Percentiles rank a stretch among this genome's conserved stretches.
Conservation (phyloP, 2,113 vertebrate species). For the Pseudopodoces humilis region DNA sequence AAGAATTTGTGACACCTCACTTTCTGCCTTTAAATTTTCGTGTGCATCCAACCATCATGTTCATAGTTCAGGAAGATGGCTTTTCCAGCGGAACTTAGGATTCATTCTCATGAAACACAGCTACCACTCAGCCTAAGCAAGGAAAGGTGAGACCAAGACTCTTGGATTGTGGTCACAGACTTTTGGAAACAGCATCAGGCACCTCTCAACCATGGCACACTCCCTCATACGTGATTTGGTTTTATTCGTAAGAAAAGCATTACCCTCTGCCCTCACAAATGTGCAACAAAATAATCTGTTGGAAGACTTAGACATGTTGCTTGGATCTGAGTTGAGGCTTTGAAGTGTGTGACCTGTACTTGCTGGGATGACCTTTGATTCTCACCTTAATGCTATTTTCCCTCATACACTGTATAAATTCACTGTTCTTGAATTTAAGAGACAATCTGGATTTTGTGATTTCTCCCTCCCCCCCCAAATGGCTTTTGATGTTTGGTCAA, state of each 20-base stretch:
- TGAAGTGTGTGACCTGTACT: neutral
- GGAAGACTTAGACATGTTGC: neutral
- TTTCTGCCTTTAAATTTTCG: neutral
- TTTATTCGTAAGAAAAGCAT: neutral
- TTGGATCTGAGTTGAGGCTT: neutral
- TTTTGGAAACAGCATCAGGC: neutral
- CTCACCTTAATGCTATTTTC: neutral
- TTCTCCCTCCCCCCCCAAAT: rapidly evolving
- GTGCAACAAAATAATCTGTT: neutral
- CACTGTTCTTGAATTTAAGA: neutral
- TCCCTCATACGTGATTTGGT: neutral
- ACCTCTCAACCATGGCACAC: rapidly evolving
- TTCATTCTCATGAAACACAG: neutral
- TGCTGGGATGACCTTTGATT: rapidly evolving
- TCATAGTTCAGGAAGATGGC: neutral
- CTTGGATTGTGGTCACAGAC: neutral
- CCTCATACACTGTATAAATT: neutral
- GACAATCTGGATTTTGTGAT: neutral
- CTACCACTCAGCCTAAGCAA: neutral
- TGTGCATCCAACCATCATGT: too few species aligned
- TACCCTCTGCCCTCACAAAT: neutral
- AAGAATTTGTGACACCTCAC: neutral
- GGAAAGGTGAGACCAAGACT: neutral
- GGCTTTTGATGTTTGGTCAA: neutral
- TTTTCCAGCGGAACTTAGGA: rapidly evolving